phyloP scores from a whole-genome alignment of 2,797 vertebrate species.

The Rhabdophis nuchalis region DNA sequence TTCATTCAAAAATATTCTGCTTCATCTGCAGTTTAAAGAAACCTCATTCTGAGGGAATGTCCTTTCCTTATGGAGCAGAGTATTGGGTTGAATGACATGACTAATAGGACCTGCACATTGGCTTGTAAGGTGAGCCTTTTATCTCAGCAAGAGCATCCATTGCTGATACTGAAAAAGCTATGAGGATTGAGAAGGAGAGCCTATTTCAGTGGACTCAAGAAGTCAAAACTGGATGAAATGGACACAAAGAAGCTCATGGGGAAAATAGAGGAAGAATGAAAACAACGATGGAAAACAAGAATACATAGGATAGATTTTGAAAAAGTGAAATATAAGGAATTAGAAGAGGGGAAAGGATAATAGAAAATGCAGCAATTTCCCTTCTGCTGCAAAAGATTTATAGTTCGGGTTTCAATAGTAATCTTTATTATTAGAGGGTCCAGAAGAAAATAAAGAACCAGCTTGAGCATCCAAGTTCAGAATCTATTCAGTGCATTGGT shows the following conservation, averaged over 20 bases:
- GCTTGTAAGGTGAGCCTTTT: neutral
- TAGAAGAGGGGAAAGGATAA: neutral
- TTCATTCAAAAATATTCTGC: neutral
- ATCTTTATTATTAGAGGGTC: neutral
- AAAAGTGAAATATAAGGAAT: neutral
- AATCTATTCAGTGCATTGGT: neutral
- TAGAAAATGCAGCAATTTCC: neutral
- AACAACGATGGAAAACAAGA: neutral
- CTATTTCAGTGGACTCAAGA: neutral
- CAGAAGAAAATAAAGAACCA: neutral
- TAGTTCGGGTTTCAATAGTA: neutral
- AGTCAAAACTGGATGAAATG: neutral
- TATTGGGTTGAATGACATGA: neutral
- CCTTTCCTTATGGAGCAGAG: neutral
- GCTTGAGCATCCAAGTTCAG: neutral
- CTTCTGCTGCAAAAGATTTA: neutral
- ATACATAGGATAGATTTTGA: neutral
- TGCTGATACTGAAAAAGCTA: neutral
- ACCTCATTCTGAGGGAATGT: neutral
- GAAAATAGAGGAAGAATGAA: neutral
- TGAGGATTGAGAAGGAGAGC: neutral
- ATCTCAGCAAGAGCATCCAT: neutral
- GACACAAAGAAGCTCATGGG: neutral
- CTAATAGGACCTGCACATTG: neutral
- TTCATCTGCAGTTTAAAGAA: neutral